A percentile compares a stretch with the other conserved stretches of the same genome.
phyloP scores from a whole-genome alignment of 2,888 invertebrate species.

The Galerucella pusilla region DNA sequence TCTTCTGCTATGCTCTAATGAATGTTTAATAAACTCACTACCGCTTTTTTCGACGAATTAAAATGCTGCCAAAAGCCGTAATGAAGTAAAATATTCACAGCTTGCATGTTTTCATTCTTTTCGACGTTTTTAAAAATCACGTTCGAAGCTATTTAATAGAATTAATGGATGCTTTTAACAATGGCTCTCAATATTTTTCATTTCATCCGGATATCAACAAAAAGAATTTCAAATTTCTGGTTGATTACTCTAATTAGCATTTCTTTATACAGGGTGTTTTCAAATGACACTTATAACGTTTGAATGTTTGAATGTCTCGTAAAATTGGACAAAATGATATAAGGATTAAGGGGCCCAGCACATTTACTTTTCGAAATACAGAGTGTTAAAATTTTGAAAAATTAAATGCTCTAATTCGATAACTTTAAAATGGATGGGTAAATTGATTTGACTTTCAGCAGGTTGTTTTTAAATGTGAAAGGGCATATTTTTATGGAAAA shows the following conservation, averaged over 20 bases:
- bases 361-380: too few species aligned
- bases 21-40: conserved; percentile 2
- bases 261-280: not conserved
- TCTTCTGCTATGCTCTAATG: not conserved
- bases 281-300: too few species aligned
- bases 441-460: too few species aligned
- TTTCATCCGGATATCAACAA: not conserved
- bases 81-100: conserved; percentile 16
- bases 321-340: too few species aligned
- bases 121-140: not conserved
- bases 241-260: not conserved
- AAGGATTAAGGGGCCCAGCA: too few species aligned
- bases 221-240: not conserved
- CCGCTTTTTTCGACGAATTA: not conserved
- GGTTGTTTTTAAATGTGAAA: too few species aligned
- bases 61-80: not conserved
- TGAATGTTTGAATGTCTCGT: too few species aligned
- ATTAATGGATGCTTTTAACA: not conserved
- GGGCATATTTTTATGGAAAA: too few species aligned
- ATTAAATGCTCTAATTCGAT: too few species aligned
- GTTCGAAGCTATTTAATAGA: not conserved
- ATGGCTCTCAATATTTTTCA: not conserved
- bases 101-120: not conserved
- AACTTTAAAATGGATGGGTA: too few species aligned
- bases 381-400: too few species aligned